Evolutionary conservation across 2,113 vertebrate genomes (phyloP).

Genomic region (Microcebus tavaratra): DNA sequence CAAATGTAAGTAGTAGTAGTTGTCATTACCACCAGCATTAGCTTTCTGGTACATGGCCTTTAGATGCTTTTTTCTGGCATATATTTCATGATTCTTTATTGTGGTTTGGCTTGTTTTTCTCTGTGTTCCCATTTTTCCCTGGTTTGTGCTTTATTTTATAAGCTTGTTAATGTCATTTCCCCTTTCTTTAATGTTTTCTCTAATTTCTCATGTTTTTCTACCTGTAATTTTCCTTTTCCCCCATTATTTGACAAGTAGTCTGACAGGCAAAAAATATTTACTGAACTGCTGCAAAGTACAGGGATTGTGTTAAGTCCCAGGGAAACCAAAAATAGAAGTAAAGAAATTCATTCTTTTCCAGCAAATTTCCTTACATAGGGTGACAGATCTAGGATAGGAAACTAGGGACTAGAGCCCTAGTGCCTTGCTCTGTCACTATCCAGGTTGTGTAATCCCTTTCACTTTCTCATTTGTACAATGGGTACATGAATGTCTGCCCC

Average conservation of each 20-base stretch:
- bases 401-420: background rate
- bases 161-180: background rate
- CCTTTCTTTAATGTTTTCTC: background rate
- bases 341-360: conserved; percentile 3
- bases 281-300: background rate
- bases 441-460: background rate
- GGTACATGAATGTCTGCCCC: background rate
- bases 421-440: background rate
- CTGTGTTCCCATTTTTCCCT: background rate
- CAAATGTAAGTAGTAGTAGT: background rate
- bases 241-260: conserved; percentile 16
- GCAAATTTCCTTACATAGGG: background rate
- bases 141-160: conserved; percentile 8
- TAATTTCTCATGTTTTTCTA: background rate
- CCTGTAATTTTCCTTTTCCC: background rate
- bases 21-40: background rate
- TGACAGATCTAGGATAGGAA: background rate
- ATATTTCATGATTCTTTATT: background rate
- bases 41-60: background rate
- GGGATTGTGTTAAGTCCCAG: background rate
- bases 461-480: conserved; percentile 6
- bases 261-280: conserved; percentile 10
- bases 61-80: background rate
- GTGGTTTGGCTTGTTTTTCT: background rate
- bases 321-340: conserved; percentile 23